Conservation (phyloP, 2,113 vertebrate species). For the Crocuta crocuta region DNA sequence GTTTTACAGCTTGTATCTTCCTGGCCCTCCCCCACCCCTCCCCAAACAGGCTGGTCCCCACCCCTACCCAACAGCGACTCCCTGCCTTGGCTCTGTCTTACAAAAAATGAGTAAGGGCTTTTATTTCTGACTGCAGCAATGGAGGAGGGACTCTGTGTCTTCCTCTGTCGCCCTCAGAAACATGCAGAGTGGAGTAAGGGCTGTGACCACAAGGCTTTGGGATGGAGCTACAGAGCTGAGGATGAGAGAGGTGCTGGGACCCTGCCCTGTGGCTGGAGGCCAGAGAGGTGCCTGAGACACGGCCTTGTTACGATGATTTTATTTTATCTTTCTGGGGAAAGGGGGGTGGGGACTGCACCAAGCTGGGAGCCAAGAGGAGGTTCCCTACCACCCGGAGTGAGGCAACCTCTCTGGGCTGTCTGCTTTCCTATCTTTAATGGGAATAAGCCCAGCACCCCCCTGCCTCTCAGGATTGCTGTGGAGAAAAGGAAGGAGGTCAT, state of each 20-base stretch:
- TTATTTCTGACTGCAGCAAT: background rate
- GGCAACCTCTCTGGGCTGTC: rapidly evolving
- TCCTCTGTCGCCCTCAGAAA: constrained; percentile 16
- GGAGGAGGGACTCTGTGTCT: background rate
- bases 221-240: background rate
- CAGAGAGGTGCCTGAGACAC: background rate
- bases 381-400: no score
- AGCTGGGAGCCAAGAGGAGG: background rate
- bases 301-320: background rate
- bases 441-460: rapidly evolving
- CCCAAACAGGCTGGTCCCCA: rapidly evolving
- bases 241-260: background rate
- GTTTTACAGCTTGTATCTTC: background rate
- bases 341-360: background rate
- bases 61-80: background rate
- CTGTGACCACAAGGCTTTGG: background rate
- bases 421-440: background rate
- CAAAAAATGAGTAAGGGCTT: background rate
- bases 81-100: background rate
- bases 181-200: background rate
- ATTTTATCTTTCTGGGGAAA: background rate
- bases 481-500: background rate
- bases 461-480: background rate
- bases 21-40: background rate
- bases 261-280: background rate